Evolutionary conservation across 2,797 vertebrate species (phyloP), one percentile per base, ranked within the genome.

Genomic region (Percopsis omiscomaycus): DNA sequence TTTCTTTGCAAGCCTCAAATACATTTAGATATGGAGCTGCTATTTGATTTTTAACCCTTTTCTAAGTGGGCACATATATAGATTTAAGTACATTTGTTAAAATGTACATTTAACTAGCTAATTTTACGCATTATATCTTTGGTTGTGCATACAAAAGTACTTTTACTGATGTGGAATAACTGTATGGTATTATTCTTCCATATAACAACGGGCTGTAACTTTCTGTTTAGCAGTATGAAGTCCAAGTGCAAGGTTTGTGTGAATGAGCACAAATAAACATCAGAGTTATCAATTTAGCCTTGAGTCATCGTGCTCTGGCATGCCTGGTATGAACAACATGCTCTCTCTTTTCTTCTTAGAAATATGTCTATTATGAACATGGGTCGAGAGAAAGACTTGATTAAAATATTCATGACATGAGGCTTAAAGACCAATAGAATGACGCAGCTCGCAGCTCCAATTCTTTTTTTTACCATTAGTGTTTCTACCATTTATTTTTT

Each of bases 221-320:
- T 56, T 72, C 81, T 88, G 78, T 85, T 84, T 84, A 85, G 86
- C 78, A 72, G 79, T 50, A 58, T 84, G 83, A 71, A 79, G 75
- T 73, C 32, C 16, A 48, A 13, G n/a, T 13, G 12, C 57, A 48
- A 49, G 50, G 68, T 71, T 27, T 13, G 27, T 14, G 64, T 80
- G 69, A 66, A 71, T 75, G 47, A 3, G 65, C 69, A 77, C 72
- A 82, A 81, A 73, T 68, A 74, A 70, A 59, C 72, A 64, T 74
- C 66, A 4, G 47, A 74, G 66, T 77, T 80, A 83, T 81, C 80
- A 79, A 72, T 77, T 69, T 69, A 65, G 61, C 74, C 74, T 75
- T 78, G 82, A 83, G 87, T 80, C 55, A 87, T 79, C 59, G 59
- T 44, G 70, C 78, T 78, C 63, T 63, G 71, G 61, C 42, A 59